Conservation (phyloP, 2,113 vertebrate genomes). For the Macroglossus sobrinus region DNA sequence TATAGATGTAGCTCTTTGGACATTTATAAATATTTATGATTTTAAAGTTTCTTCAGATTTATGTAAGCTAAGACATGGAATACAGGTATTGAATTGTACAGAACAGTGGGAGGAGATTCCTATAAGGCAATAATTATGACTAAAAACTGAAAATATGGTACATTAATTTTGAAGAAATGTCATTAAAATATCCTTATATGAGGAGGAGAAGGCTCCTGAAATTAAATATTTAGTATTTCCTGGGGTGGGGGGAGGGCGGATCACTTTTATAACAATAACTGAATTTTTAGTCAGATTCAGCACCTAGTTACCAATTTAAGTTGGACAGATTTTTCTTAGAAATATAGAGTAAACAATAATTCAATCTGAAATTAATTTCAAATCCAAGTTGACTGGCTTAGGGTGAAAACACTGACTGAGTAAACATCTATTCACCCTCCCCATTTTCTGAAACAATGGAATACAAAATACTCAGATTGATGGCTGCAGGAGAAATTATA, state of each 20-base stretch:
- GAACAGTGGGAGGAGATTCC: not conserved
- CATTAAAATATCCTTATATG: not conserved
- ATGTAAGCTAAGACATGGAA: not conserved
- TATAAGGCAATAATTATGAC: not conserved
- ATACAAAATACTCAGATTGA: constrained; percentile 96
- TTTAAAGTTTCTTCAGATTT: not conserved
- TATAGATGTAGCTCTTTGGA: not conserved
- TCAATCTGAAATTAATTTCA: not conserved
- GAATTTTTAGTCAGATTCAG: not conserved
- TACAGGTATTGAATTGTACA: no score
- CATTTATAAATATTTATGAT: not conserved
- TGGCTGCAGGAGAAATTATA: constrained; percentile 87
- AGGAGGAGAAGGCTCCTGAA: not conserved
- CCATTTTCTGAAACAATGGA: constrained; percentile 95
- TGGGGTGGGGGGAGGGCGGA: no score
- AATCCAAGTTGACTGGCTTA: not conserved
- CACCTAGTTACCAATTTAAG: not conserved
- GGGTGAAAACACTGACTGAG: not conserved
- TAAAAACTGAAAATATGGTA: not conserved
- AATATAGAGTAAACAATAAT: not conserved
- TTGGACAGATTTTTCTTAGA: not conserved
- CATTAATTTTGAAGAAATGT: not conserved
- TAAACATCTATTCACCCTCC: constrained; percentile 83
- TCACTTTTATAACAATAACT: not conserved
- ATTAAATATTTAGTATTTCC: not conserved